Evolutionary conservation across 1,140 invertebrate genomes (phyloP).

Genomic region (Drosophila chauvacae): DNA sequence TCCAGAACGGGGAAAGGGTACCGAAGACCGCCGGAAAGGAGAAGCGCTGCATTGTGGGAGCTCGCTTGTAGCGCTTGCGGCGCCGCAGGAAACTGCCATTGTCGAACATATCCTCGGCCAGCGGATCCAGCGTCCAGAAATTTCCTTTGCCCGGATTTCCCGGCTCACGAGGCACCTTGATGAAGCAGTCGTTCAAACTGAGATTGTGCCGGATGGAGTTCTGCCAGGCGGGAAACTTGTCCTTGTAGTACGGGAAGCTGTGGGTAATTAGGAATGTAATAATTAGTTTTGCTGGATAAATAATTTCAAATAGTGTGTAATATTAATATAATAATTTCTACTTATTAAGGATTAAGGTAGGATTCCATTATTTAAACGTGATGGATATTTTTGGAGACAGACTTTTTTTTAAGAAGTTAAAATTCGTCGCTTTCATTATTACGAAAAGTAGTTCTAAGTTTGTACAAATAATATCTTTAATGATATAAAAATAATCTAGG

Average conservation of each 20-base stretch:
- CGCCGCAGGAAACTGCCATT: conserved; percentile 98
- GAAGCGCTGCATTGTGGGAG: conserved; percentile 85
- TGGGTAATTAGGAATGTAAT: conserved; percentile 8
- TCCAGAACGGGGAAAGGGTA: conserved; percentile 84
- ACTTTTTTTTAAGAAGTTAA: no score
- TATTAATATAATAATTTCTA: not conserved
- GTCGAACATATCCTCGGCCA: conserved; percentile 99
- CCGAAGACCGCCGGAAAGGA: conserved; percentile 84
- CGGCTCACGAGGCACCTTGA: conserved; percentile 98
- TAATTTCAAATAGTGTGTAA: not conserved
- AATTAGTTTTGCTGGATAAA: not conserved
- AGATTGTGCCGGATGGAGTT: conserved; percentile 99
- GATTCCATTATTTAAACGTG: no score
- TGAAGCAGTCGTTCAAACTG: conserved; percentile 99
- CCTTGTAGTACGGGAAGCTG: conserved; percentile 96
- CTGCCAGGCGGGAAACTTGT: conserved; percentile 98
- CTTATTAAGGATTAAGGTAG: not conserved
- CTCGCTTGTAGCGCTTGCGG: conserved; percentile 97
- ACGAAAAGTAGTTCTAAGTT: no score
- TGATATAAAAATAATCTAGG: no score
- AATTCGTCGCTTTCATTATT: no score
- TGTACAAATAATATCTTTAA: no score
- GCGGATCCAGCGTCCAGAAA: conserved; percentile 99
- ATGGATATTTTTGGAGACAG: no score
- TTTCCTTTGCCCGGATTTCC: conserved; percentile 99